These are phyloP conservation scores for Lampropteryx suffumata DNA, from an alignment of 2,888 invertebrate species.

Conservation along the genomic window DNA sequence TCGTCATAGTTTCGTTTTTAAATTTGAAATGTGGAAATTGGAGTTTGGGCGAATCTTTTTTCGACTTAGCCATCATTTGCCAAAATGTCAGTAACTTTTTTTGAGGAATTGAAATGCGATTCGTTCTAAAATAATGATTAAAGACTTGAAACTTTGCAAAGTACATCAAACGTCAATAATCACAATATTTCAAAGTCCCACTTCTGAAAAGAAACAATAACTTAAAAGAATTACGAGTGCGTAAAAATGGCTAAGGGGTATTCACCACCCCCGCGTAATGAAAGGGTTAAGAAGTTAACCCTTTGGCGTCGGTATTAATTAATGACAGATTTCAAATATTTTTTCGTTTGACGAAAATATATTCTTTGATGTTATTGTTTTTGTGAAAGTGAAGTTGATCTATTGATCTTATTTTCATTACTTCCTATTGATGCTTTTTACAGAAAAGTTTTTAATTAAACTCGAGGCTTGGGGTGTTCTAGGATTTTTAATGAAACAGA, in stretches of 20 bases:
- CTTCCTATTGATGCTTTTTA: conserved; percentile 11
- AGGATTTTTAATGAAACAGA: no score
- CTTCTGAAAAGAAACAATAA: conserved; percentile 76
- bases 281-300: conserved; percentile 71
- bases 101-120: no score
- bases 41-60: no score
- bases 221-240: conserved; percentile 68
- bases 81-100: no score
- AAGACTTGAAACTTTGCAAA: conserved; percentile 29
- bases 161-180: conserved; percentile 75
- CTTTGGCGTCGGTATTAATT: conserved; percentile 73
- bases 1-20: no score
- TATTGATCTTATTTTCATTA: conserved; percentile 18
- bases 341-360: conserved; percentile 49
- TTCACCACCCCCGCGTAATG: conserved; percentile 54
- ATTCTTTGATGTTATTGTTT: conserved; percentile 63
- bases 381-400: conserved; percentile 21
- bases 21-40: no score
- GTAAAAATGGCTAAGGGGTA: conserved; percentile 66
- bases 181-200: conserved; percentile 74
- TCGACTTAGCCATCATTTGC: no score
- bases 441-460: not conserved
- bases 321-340: conserved; percentile 65
- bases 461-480: no score
- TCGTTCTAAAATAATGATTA: no score